These are phyloP conservation scores for Saccostrea cuccullata DNA, from an alignment of 1,140 invertebrate genomes.

Conservation along the genomic window DNA sequence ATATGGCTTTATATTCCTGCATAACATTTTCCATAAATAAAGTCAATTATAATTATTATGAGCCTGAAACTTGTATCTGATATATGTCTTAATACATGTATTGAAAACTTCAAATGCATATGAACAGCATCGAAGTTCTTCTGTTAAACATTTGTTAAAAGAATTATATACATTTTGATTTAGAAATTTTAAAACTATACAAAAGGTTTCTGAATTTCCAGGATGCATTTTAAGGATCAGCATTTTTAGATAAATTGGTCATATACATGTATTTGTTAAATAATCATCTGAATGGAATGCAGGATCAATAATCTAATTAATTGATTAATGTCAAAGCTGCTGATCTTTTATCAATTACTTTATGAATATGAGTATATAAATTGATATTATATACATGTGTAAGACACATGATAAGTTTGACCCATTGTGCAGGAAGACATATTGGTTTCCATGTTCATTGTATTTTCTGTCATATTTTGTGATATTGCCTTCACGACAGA, in stretches of 20 bases:
- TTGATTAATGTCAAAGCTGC: not conserved
- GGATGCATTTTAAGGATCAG: not conserved
- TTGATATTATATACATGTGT: not conserved
- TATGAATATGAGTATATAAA: conserved; percentile 12
- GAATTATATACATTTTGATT: no score
- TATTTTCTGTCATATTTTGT: not conserved
- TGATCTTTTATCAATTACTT: not conserved
- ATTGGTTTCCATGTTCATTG: not conserved
- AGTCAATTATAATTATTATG: not conserved
- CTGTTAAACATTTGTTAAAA: not conserved
- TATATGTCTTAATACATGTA: not conserved
- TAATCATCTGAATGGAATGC: not conserved
- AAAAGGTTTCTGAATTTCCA: not conserved
- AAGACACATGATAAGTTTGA: not conserved
- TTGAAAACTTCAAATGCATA: not conserved
- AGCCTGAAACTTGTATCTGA: not conserved
- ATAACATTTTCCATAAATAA: not conserved
- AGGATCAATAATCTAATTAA: not conserved
- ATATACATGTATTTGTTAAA: not conserved
- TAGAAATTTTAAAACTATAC: not conserved
- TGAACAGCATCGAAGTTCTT: not conserved
- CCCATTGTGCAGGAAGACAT: not conserved
- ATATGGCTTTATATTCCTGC: not conserved
- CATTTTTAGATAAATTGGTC: not conserved
- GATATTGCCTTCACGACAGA: conserved; percentile 10